These are phyloP conservation scores for Coregonus sp. DNA, from an alignment of 2,797 vertebrate genomes.

Conservation along the genomic window DNA sequence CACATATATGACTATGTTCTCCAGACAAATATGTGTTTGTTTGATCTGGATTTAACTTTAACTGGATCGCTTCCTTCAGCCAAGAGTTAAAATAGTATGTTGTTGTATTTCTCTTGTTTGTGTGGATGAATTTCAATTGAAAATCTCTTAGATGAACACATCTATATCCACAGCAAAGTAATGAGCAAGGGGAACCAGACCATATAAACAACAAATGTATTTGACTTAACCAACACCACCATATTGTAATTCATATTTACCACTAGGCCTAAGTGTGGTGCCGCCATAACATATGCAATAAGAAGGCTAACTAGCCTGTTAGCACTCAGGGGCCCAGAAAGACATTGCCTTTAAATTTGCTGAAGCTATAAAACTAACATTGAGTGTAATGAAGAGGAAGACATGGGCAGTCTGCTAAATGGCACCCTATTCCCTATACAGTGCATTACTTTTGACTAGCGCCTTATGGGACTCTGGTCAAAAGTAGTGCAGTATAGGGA, in stretches of 20 bases:
- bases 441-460: neutral
- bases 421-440: neutral
- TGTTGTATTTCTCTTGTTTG: neutral
- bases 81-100: neutral
- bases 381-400: too few relatives aligned
- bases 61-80: neutral
- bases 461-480: neutral
- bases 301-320: neutral
- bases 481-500: neutral
- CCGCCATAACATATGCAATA: neutral
- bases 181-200: neutral
- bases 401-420: neutral
- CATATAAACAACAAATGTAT: neutral
- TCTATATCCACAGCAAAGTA: neutral
- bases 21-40: neutral
- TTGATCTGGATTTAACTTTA: neutral
- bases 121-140: neutral
- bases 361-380: neutral
- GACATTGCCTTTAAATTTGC: neutral
- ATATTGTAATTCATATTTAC: neutral
- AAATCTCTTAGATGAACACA: neutral
- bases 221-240: neutral
- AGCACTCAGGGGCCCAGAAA: neutral
- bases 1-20: neutral
- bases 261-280: neutral